Evolutionary conservation across 2,797 vertebrate genomes (phyloP), one percentile per base, ranked within the genome.

Genomic region (Arctocebus calabarensis): DNA sequence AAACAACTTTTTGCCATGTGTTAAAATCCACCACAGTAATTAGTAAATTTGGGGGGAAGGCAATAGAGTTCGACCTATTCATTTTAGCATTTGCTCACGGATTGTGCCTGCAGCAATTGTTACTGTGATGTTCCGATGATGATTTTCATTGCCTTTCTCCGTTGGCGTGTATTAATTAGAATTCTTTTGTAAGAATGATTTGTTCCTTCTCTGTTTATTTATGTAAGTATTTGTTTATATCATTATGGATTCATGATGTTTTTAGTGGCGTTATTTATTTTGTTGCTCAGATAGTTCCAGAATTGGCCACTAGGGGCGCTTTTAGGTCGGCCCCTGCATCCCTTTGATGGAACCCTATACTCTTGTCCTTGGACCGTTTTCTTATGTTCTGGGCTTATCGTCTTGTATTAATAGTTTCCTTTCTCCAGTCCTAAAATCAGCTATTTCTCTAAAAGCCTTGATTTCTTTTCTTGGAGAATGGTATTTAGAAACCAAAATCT

Each of bases 11-110:
- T 32, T 55, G 16, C 92, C 45, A 27, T 55, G 7, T 40, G 22
- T 78, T 88, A 95, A 96, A 95, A 78, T 48, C 7, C 40, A 68
- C 16, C 48, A 66, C 9, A 45, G 25, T 68, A 70, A 55, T 88
- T 61, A 91, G 45, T 22, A 68, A 74, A 48, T 55, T 13, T 66
- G n/a, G 29, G 16, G 8, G 40, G 7, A 27, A 40, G 57, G 68
- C 82, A 68, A 32, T 85, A 68, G 55, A 71, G 32, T 78, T 62
- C 34, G 40, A 0, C 29, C 20, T 0, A 0, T 4, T 79, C 32
- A 73, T 78, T 91, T 82, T 43, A 22, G 55, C n/a, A 32, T 61
- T 59, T 86, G n/a, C 59, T 23, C 3, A 29, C 3, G 29, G 66
- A 55, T 12, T 48, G 6, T 55, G 62, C 59, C 64, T 70, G 3